Evolutionary conservation across 2,113 vertebrate species (phyloP), one percentile per base, ranked within the genome.

Genomic region (Apodemus speciosus): DNA sequence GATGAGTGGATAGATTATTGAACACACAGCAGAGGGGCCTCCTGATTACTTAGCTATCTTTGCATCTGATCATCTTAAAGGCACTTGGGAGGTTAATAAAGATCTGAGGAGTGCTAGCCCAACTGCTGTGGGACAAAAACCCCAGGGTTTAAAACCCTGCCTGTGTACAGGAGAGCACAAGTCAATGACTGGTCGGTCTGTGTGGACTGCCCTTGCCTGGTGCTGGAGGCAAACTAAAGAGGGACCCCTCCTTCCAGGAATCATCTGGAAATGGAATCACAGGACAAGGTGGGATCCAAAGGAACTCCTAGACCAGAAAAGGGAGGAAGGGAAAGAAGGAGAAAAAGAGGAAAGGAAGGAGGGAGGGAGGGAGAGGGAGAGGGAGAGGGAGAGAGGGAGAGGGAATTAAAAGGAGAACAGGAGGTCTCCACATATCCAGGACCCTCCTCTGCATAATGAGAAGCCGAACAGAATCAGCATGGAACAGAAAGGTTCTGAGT

Each of bases 141-240:
- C 20, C 40, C 27, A 73, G 84, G 62, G 71, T 81, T 53, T n/a
- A 88, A 69, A 79, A 23, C 9, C 32, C 71, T n/a, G n/a, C n/a
- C 32, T 88, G 46, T 35, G 27, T 43, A 27, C 9, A 85, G 68
- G 30, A 58, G 16, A 72, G 25, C 25, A 81, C 35, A 88, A 60
- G 60, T 68, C 25, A 56, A 8, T 9, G 51, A 56, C 30, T 40
- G 58, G 86, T 88, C 53, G 9, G 0, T 4, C 30, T 90, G 66
- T 21, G 40, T 51, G 6, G 64, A 30, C 49, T 92, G 51, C 85
- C 46, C 53, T 81, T 87, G 90, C n/a, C 79, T 91, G 69, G 56
- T 75, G 58, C 46, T 84, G 71, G 32, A 88, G 3, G 76, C 90
- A 56, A n/a, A 13, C 58, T 73, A 71, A 94, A 94, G 88, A 75